Evolutionary conservation across 2,888 invertebrate genomes (phyloP).

Genomic region (Synergus gifuensis): DNA sequence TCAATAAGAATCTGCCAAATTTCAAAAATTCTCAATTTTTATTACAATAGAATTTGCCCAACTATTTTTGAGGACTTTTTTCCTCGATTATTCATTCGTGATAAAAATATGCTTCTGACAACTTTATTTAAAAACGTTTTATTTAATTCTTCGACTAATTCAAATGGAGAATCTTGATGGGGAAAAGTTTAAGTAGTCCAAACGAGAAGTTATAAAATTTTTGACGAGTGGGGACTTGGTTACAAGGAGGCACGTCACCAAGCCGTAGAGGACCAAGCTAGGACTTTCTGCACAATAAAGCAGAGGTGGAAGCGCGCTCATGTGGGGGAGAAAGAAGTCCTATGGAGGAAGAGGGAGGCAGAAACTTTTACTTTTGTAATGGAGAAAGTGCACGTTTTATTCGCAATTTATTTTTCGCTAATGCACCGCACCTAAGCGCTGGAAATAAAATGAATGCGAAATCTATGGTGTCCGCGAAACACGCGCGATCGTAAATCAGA

Average conservation of each 20-base stretch:
- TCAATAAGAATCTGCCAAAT: neutral
- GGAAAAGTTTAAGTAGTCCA: slow-evolving; percentile 5
- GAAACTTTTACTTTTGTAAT: slow-evolving; percentile 73
- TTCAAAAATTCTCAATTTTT: neutral
- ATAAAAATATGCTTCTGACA: too few relatives aligned
- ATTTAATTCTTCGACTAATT: neutral
- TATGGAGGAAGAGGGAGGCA: neutral
- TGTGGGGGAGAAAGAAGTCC: neutral
- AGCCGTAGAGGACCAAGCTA: neutral
- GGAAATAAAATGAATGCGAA: slow-evolving; percentile 20
- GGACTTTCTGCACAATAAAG: neutral
- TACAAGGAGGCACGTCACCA: neutral
- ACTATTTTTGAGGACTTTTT: too few relatives aligned
- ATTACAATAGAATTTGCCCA: too few relatives aligned
- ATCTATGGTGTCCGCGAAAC: slow-evolving; percentile 8
- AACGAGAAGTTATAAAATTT: slow-evolving; percentile 9
- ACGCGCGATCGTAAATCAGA: neutral
- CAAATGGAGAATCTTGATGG: neutral
- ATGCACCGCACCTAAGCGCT: slow-evolving; percentile 45
- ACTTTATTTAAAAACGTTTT: neutral
- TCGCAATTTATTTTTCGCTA: slow-evolving; percentile 56
- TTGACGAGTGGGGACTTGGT: neutral
- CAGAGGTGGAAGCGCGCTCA: neutral
- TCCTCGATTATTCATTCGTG: too few relatives aligned
- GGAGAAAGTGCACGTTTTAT: slow-evolving; percentile 69